These are phyloP conservation scores for Tretioscincus oriximinensis DNA, from an alignment of 2,113 vertebrate genomes.

Conservation along the genomic window DNA sequence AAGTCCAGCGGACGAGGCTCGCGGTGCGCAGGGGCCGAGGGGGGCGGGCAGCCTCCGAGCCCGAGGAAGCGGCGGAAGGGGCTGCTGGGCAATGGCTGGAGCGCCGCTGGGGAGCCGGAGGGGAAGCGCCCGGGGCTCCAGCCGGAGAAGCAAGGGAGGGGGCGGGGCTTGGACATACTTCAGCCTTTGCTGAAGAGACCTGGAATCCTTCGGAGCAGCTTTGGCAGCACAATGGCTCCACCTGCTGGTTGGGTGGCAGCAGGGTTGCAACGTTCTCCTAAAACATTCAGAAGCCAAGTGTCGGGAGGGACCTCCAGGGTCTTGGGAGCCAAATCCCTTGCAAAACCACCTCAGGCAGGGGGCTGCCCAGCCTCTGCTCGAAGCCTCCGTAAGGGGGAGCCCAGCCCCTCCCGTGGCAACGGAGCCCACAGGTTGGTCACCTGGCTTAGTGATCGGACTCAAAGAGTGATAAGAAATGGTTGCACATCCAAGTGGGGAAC, in stretches of 20 bases:
- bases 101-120: not conserved
- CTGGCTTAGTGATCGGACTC: too few relatives aligned
- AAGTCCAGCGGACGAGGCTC: not conserved
- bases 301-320: too few relatives aligned
- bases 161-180: not conserved
- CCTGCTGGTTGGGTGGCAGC: not conserved
- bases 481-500: too few relatives aligned
- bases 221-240: conserved; percentile 22
- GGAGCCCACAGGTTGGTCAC: too few relatives aligned
- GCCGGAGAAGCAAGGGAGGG: not conserved
- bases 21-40: not conserved
- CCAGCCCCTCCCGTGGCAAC: too few relatives aligned
- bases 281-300: too few relatives aligned
- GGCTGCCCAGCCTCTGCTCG: too few relatives aligned
- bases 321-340: too few relatives aligned
- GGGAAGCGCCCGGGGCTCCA: not conserved
- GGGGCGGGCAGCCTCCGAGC: too few relatives aligned
- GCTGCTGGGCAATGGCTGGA: not conserved
- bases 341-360: too few relatives aligned
- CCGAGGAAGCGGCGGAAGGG: not conserved
- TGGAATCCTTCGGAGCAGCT: accelerated
- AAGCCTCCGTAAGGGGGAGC: too few relatives aligned
- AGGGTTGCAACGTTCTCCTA: not conserved
- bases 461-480: too few relatives aligned
- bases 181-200: conserved; percentile 25